A percentile compares a stretch with the other conserved stretches of the same genome.
These are phyloP conservation scores for Ctenodactylus gundi DNA, from an alignment of 2,113 vertebrate species.

Conservation along the genomic window DNA sequence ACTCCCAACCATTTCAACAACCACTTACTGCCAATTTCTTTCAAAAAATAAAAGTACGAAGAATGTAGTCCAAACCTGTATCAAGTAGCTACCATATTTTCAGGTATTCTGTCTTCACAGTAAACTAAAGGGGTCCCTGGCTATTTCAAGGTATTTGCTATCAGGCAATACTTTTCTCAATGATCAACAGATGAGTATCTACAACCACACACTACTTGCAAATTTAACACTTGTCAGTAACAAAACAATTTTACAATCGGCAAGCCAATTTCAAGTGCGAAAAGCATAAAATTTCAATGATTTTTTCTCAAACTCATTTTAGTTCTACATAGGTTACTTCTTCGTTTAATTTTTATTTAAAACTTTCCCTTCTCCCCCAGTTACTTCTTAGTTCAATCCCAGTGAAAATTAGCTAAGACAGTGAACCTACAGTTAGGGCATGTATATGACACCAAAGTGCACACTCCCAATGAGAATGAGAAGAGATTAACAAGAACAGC, in stretches of 20 bases:
- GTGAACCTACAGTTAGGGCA: background rate
- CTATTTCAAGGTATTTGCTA: slow-evolving; percentile 30
- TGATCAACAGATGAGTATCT: background rate
- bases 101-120: background rate
- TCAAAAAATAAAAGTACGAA: slow-evolving; percentile 46
- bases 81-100: no score
- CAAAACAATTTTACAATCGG: slow-evolving; percentile 39
- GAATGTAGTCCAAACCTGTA: background rate
- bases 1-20: background rate
- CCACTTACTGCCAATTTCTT: background rate
- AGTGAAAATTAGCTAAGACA: background rate
- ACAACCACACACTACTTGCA: background rate
- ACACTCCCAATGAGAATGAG: background rate
- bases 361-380: background rate
- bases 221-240: slow-evolving; percentile 21
- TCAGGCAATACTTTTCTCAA: slow-evolving; percentile 20
- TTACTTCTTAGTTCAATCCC: slow-evolving; percentile 37
- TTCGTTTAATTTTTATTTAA: slow-evolving; percentile 17
- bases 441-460: background rate
- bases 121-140: slow-evolving; percentile 59
- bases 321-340: background rate
- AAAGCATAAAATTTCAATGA: background rate
- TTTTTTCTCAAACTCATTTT: background rate
- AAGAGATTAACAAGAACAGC: background rate
- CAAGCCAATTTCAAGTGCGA: background rate